phyloP scores from a whole-genome alignment of 2,797 vertebrate genomes.

The Parambassis ranga region DNA sequence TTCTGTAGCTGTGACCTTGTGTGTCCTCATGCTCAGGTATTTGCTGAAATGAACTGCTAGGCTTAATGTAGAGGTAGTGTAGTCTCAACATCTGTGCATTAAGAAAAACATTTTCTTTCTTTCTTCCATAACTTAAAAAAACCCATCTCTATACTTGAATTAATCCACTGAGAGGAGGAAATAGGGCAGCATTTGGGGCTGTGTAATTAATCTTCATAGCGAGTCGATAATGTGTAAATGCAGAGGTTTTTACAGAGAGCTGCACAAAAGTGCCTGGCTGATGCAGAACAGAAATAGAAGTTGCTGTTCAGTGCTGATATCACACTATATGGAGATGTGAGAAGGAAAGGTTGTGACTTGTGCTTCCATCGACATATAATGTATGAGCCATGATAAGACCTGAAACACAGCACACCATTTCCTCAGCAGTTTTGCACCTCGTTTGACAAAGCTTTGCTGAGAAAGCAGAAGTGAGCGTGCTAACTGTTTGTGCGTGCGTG shows the following conservation, averaged over 20 bases:
- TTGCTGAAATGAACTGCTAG: too few species aligned
- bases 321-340: conserved; percentile 29
- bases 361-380: conserved; percentile 31
- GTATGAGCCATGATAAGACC: conserved; percentile 39
- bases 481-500: background rate
- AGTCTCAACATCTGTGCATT: too few species aligned
- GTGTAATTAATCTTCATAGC: conserved; percentile 29
- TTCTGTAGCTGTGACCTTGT: too few species aligned
- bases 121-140: background rate
- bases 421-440: conserved; percentile 42
- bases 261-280: conserved; percentile 12
- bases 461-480: conserved; percentile 21
- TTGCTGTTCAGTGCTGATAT: conserved; percentile 42
- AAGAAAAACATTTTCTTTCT: too few species aligned
- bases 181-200: background rate
- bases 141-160: background rate
- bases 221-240: conserved; percentile 13
- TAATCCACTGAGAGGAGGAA: background rate
- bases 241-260: conserved; percentile 11
- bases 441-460: conserved; percentile 45
- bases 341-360: conserved; percentile 36
- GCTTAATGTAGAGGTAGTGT: too few species aligned
- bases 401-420: conserved; percentile 35
- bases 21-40: too few species aligned
- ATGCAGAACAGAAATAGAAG: conserved; percentile 46